Evolutionary conservation across 2,888 invertebrate genomes (phyloP), one percentile per base, ranked within the genome.

Genomic region (Pseudanteris insignis): DNA sequence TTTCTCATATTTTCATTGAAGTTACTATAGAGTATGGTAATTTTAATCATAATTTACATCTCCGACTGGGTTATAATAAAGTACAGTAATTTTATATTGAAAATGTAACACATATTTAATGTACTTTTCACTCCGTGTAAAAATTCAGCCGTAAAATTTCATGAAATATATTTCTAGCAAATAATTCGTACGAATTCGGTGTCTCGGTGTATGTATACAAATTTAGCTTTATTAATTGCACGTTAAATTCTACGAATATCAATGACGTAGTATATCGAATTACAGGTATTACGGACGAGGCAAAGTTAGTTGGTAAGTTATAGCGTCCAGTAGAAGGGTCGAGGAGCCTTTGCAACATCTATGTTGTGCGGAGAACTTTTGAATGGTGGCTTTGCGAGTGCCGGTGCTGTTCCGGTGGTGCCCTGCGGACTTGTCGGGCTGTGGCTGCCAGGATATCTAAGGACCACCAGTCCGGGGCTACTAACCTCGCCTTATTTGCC

Each of bases 291-390:
- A 24, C 12, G 9, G 30, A 44, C 28, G 32, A 38, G 26, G 18
- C 33, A 41, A 30, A 46, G 44, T 44, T 44, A 46, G 50, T 37
- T 7, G 18, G 11, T 21, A 33, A 32, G 38, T 29, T 34, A 26
- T 26, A 41, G 63, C 62, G 67, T 68, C 70, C 67, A 71, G 68
- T 67, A 67, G 63, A 70, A 68, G 63, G 67, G 67, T 12, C 13
- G 44, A 57, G 29, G 38, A 21, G 44, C 44, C 37, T 46, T 24
- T 66, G 55, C 51, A 71, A 71, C 71, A 76, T 77, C 76, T 79
- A 79, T 79, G 79, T 79, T 79, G 79, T 79, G 79, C 79, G 79
- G 79, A 59, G 79, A 79, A 75, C 75, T 79, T 63, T 71, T 79
- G 70, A 79, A 77, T 78, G 79, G 79, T 70, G 78, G 79, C 68